Conservation (phyloP, 2,888 invertebrate genomes). For the Rhagonycha fulva region DNA sequence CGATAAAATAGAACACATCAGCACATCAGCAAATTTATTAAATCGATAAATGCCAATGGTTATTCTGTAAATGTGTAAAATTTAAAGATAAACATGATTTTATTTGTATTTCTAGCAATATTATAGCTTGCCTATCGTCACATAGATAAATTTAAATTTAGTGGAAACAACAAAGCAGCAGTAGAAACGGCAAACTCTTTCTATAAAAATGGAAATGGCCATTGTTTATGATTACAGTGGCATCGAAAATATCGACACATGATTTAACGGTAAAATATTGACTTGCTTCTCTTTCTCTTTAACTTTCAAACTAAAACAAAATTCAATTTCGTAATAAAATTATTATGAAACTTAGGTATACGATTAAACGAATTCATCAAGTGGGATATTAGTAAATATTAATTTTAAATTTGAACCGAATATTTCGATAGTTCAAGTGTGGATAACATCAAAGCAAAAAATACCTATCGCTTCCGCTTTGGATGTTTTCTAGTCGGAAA, state of each 20-base stretch:
- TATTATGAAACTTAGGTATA: neutral
- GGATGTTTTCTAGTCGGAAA: slow-evolving; percentile 16
- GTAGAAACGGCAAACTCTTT: neutral
- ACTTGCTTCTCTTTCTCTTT: neutral
- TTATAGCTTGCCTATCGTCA: neutral
- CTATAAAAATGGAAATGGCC: neutral
- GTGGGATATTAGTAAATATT: neutral
- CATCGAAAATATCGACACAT: neutral
- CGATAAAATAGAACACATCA: neutral
- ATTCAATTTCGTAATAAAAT: neutral
- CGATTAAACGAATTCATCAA: neutral
- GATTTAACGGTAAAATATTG: neutral
- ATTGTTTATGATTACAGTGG: neutral
- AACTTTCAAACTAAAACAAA: neutral
- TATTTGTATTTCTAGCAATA: neutral
- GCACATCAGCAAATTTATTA: neutral
- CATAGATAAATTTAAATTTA: neutral
- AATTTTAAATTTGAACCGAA: slow-evolving; percentile 6
- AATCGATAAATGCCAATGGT: neutral
- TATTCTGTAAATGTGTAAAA: neutral
- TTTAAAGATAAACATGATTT: neutral
- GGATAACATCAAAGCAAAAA: slow-evolving; percentile 13
- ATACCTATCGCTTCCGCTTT: slow-evolving; percentile 6
- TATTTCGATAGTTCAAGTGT: neutral
- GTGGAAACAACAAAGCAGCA: neutral